phyloP scores from a whole-genome alignment of 1,140 invertebrate species.

The Macrocentrus cingulum region DNA sequence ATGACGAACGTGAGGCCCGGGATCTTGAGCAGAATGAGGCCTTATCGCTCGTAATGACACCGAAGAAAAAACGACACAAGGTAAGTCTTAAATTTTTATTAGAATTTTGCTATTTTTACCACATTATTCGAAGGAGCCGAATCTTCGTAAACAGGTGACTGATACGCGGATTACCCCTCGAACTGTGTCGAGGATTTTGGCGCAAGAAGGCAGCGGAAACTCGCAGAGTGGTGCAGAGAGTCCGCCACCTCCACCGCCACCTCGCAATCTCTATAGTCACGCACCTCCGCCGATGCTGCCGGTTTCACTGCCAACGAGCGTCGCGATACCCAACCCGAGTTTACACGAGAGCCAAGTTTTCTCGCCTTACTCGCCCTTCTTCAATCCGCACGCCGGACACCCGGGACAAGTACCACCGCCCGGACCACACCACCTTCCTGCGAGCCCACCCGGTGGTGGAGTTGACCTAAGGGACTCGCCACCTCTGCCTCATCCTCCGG shows the following conservation, averaged over 20 bases:
- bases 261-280: slow-evolving; percentile 61
- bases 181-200: slow-evolving; percentile 82
- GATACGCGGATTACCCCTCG: slow-evolving; percentile 92
- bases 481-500: slow-evolving; percentile 76
- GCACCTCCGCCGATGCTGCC: slow-evolving; percentile 80
- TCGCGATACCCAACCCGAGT: slow-evolving; percentile 94
- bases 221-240: slow-evolving; percentile 58
- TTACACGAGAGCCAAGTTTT: slow-evolving; percentile 93
- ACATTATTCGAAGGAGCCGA: slow-evolving; percentile 29
- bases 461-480: slow-evolving; percentile 76
- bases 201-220: slow-evolving; percentile 71
- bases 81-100: slow-evolving; percentile 45
- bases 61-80: slow-evolving; percentile 96
- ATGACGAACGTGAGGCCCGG: slow-evolving; percentile 64
- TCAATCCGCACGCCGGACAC: slow-evolving; percentile 64
- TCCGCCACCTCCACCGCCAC: slow-evolving; percentile 69
- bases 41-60: slow-evolving; percentile 87
- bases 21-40: slow-evolving; percentile 90
- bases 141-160: slow-evolving; percentile 64
- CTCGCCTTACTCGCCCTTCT: slow-evolving; percentile 86
- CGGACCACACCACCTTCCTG: slow-evolving; percentile 61
- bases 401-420: slow-evolving; percentile 55
- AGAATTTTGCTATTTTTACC: neutral
- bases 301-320: slow-evolving; percentile 86
- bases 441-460: slow-evolving; percentile 63